Base-by-base conservation (phyloP, 2,797 vertebrate species). In the Amphiprion clarkii region DNA sequence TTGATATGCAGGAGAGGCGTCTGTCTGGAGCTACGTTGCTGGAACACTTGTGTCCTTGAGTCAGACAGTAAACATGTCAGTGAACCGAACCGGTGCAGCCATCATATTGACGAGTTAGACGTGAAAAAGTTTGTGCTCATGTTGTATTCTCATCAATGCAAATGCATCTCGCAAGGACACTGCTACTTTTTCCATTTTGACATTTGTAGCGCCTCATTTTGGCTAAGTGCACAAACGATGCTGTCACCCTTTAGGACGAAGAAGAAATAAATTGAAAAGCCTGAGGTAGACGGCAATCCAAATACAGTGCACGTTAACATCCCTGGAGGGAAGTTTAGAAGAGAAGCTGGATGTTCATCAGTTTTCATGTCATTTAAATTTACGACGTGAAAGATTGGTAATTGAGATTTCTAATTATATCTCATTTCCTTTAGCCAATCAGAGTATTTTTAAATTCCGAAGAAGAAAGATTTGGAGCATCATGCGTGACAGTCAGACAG, bases 21-120 rank as follows among this genome's bases (percentile, higher is more conserved):
- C 10, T 59, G 46, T 65, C 25, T 61, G 40, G 54, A 55, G 57
- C 65, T 7, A 48, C 46, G 8, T n/a, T n/a, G 48, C 48, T 49
- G 48, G 19, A 36, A 54, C 58, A 10, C 65, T 29, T 9, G 1
- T 39, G 29, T 65, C 36, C 17, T 49, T 23, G 1, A 59, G 6
- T 65, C 44, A 44, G 40, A 66, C 55, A 55, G 33, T 25, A 33
- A 66, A 61, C 29, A 48, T 12, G 48, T 4, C 5, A 51, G 4
- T 42, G 25, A 40, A 53, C 25, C 33, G 46, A 12, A 62, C 49
- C 21, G 11, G 23, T 7, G 23, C 21, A 33, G 31, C 33, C 51
- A 21, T 5, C 40, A 39, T 46, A 27, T 56, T 0, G 1, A 62
- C 13, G 19, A 40, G 9, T 56, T 61, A 21, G 6, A 55, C 44